Percentiles rank a stretch among this genome's conserved stretches.
phyloP scores from a whole-genome alignment of 2,797 vertebrate species.

The Chrosomus eos region DNA sequence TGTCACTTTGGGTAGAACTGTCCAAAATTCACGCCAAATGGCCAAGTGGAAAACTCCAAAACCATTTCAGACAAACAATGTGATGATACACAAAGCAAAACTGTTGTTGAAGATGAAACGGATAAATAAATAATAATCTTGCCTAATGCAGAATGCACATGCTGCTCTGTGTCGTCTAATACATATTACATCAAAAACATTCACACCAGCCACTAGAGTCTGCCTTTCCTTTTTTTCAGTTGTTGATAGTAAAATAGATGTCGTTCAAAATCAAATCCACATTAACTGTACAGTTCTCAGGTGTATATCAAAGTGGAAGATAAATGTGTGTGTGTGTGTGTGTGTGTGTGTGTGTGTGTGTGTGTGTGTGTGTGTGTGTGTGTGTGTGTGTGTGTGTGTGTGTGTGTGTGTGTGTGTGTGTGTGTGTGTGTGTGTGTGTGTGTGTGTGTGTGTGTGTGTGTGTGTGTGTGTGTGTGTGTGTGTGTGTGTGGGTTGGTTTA shows the following conservation, averaged over 20 bases:
- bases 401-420: too few relatives aligned
- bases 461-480: too few relatives aligned
- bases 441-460: too few relatives aligned
- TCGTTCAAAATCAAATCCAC: background rate
- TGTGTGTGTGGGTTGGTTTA: too few relatives aligned
- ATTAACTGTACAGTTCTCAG: background rate
- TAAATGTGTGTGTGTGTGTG: background rate
- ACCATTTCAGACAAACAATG: slow-evolving; percentile 3
- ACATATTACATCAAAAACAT: slow-evolving; percentile 23
- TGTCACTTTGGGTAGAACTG: slow-evolving; percentile 35
- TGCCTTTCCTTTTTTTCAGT: background rate
- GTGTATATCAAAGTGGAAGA: slow-evolving; percentile 15
- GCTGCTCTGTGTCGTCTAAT: slow-evolving; percentile 9
- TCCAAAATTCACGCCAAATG: slow-evolving; percentile 9
- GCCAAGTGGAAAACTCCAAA: slow-evolving; percentile 2
- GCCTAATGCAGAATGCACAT: slow-evolving; percentile 13
- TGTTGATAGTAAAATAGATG: background rate
- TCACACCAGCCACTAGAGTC: background rate
- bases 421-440: too few relatives aligned
- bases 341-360: too few relatives aligned
- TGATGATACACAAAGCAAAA: slow-evolving; percentile 5
- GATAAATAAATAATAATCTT: background rate
- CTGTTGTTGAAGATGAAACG: slow-evolving; percentile 17
- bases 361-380: too few relatives aligned
- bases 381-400: too few relatives aligned